Evolutionary conservation across 2,797 vertebrate genomes (phyloP), one percentile per base, ranked within the genome.

Genomic region (Coregonus sp.): DNA sequence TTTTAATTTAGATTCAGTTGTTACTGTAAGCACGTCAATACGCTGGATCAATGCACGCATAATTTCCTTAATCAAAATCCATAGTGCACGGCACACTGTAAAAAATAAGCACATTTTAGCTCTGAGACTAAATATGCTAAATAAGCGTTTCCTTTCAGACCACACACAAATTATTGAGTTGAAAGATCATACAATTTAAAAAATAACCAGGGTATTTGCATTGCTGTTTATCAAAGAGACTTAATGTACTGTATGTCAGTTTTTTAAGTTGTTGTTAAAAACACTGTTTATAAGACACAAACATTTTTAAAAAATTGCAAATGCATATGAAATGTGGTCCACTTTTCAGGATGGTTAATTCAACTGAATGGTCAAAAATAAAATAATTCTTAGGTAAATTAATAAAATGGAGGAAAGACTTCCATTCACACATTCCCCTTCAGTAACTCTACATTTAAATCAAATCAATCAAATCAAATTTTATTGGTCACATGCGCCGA

Each of bases 1-100:
- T 81, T 82, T 78, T 84, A 72, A 90, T 85, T 88, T 80, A 73
- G 75, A 80, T 80, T 73, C 70, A 73, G 66, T 85, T 80, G 83
- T 86, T 87, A 86, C 80, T 78, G 81, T 81, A 77, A 81, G 71
- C 79, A 68, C 72, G 82, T 83, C 86, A 83, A 84, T 85, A 75
- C 37, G 12, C 50, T 72, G 31, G 79, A 86, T 91, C 86, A 78
- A 86, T 89, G 71, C 50, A 0, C 0, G 66, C 77, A 88, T 90
- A 86, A 91, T 89, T 65, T 65, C 7, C 61, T 78, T 77, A 71
- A 77, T 25, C 18, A 73, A n/a, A 47, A 78, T 1, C 16, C 18
- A 59, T 75, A 14, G 29, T 4, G 25, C 66, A 33, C 6, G 11
- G 2, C 14, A 68, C 31, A 1, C 50, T 20, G 59, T 18, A 68